Conservation (phyloP, 2,888 invertebrate genomes). For the Oscheius sp. region DNA sequence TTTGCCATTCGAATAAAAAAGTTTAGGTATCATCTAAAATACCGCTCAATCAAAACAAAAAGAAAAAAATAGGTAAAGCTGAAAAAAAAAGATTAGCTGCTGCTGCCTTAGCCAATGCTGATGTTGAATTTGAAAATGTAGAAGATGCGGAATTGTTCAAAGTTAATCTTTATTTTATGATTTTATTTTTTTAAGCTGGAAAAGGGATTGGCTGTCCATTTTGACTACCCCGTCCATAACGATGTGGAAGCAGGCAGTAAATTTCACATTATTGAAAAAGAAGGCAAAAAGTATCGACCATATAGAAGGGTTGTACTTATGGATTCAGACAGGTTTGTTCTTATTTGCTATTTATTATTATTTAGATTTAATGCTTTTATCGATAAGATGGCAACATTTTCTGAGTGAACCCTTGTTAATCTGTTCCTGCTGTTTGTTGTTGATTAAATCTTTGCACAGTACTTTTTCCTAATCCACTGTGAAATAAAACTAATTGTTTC, state of each 20-base stretch:
- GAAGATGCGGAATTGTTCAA: slow-evolving; percentile 61
- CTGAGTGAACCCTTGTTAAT: too few species aligned
- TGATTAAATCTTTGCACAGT: too few species aligned
- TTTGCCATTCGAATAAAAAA: background rate
- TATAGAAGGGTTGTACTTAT: slow-evolving; percentile 57
- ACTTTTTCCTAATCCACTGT: too few species aligned
- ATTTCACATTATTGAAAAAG: slow-evolving; percentile 56
- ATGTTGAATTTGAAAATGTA: slow-evolving; percentile 57
- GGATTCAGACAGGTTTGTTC: slow-evolving; percentile 39
- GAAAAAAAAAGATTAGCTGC: slow-evolving; percentile 56
- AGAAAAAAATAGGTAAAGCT: slow-evolving; percentile 60
- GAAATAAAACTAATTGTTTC: background rate
- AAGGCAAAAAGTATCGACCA: slow-evolving; percentile 57
- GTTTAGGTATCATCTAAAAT: background rate
- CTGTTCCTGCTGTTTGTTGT: too few species aligned
- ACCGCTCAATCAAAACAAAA: slow-evolving; percentile 24
- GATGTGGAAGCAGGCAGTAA: slow-evolving; percentile 66
- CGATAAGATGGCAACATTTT: slow-evolving; percentile 2
- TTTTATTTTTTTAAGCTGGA: slow-evolving; percentile 27
- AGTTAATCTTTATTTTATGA: slow-evolving; percentile 21
- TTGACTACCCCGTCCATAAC: slow-evolving; percentile 64
- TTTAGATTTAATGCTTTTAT: slow-evolving; percentile 27
- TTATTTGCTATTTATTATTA: background rate
- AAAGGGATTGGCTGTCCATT: slow-evolving; percentile 43
- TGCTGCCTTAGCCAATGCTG: slow-evolving; percentile 47